A percentile compares a stretch with the other conserved stretches of the same genome.
Conservation (phyloP, 2,797 vertebrate species). For the Phoxinus dragarum region DNA sequence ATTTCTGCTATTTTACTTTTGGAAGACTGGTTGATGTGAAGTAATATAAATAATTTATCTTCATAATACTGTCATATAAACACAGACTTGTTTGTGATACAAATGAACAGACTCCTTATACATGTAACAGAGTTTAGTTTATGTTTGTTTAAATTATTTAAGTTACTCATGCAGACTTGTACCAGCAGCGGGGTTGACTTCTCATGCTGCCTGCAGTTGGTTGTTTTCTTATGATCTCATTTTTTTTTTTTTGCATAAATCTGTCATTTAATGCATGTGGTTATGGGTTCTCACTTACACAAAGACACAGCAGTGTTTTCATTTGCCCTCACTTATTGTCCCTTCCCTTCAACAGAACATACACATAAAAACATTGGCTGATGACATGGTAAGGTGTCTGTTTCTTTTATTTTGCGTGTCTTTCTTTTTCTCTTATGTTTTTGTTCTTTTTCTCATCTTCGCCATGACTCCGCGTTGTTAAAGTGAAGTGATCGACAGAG, state of each 20-base stretch:
- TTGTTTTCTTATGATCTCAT: neutral
- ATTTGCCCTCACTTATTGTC: constrained; percentile 71
- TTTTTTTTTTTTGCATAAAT: neutral
- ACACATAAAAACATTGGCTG: constrained; percentile 99
- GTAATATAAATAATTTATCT: neutral
- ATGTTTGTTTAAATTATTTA: neutral
- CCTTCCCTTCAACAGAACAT: constrained; percentile 95
- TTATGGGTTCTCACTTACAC: constrained; percentile 45
- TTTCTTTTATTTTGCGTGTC: constrained; percentile 73
- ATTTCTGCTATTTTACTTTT: neutral
- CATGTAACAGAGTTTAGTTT: neutral
- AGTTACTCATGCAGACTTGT: neutral
- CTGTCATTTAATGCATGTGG: constrained; percentile 31
- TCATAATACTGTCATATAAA: neutral
- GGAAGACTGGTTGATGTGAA: neutral
- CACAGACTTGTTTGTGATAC: neutral
- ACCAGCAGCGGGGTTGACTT: neutral
- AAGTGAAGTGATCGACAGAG: constrained; percentile 35
- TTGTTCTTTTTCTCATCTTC: constrained; percentile 30
- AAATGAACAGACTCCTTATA: neutral
- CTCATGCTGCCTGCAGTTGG: neutral
- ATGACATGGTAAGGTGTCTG: constrained; percentile 97
- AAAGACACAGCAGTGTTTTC: constrained; percentile 70
- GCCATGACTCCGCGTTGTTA: constrained; percentile 27
- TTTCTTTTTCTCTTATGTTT: constrained; percentile 59